Evolutionary conservation across 2,113 vertebrate species (phyloP).

Genomic region (Spermophilus dauricus): DNA sequence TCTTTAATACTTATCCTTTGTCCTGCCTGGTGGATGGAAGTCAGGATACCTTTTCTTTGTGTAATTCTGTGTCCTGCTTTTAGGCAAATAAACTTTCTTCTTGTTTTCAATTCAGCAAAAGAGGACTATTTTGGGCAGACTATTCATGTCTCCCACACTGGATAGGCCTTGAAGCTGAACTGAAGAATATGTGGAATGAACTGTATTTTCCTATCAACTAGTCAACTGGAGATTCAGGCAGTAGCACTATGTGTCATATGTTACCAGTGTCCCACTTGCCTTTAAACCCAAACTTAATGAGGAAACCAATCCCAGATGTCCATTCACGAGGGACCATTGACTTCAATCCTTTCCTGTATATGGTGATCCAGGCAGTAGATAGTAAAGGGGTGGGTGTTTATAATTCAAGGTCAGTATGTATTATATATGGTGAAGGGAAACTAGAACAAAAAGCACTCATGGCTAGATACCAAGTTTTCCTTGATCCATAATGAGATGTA

Average conservation of each 20-base stretch:
- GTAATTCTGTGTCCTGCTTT: neutral
- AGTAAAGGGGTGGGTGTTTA: neutral
- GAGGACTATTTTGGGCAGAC: neutral
- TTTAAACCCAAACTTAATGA: conserved; percentile 17
- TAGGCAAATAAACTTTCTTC: neutral
- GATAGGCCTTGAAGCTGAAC: neutral
- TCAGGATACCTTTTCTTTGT: neutral
- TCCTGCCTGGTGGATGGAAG: neutral
- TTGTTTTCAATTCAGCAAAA: neutral
- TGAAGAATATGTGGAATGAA: neutral
- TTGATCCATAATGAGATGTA: neutral
- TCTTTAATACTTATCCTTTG: neutral
- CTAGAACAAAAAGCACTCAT: neutral
- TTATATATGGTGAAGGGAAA: neutral
- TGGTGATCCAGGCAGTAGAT: neutral
- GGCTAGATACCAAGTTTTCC: neutral
- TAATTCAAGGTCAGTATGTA: neutral
- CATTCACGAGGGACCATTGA: neutral
- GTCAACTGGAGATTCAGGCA: neutral
- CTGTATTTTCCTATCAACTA: neutral
- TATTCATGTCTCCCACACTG: neutral
- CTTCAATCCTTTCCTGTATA: neutral
- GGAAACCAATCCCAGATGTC: neutral
- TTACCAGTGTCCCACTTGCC: neutral
- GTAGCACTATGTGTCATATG: neutral